A percentile compares a stretch with the other conserved stretches of the same genome.
phyloP scores from a whole-genome alignment of 2,113 vertebrate species.

The Cyrtonyx montezumae region DNA sequence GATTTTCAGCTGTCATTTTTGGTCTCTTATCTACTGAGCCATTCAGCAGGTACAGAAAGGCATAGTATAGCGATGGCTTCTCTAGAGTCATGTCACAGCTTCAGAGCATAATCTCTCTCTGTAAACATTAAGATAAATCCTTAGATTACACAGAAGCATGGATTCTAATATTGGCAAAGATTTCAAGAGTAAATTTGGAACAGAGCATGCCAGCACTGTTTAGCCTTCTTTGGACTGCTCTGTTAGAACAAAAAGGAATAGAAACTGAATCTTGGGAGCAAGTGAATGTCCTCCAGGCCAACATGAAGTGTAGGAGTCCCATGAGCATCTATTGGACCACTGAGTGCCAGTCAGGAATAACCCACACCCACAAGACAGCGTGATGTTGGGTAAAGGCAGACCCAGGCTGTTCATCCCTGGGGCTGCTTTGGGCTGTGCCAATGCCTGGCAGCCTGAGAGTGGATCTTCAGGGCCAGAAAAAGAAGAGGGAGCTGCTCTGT shows the following conservation, averaged over 20 bases:
- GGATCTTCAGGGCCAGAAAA: neutral
- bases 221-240: neutral
- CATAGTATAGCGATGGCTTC: neutral
- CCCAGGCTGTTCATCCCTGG: accelerated
- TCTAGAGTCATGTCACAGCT: neutral
- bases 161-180: neutral
- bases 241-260: neutral
- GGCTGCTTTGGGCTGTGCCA: neutral
- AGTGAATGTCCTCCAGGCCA: neutral
- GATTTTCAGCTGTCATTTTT: neutral
- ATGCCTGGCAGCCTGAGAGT: neutral
- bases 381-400: neutral
- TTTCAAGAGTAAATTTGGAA: neutral
- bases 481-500: neutral
- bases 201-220: neutral
- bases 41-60: neutral
- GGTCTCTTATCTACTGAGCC: neutral
- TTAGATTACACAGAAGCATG: neutral
- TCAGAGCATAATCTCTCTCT: neutral
- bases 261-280: neutral
- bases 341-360: neutral
- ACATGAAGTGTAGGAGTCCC: neutral
- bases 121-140: neutral
- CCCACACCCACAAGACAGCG: neutral
- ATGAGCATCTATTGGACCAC: neutral